Base-by-base conservation (phyloP, 64 coral and sea anemone genomes). In the Exaiptasia diaphana region DNA sequence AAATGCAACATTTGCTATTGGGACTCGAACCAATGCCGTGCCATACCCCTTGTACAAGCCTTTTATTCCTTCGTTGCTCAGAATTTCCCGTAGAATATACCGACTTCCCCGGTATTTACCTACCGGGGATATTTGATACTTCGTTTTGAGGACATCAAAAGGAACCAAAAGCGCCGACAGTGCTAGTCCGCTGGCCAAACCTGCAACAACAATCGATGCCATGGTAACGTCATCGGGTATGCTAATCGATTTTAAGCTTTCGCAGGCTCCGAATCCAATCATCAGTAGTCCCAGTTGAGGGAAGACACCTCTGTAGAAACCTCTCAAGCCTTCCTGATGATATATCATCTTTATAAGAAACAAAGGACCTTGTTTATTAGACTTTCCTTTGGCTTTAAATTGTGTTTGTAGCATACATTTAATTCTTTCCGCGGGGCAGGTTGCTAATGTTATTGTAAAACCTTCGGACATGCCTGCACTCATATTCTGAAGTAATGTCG, bases 331-430 rank as follows among this genome's bases (percentile, higher is more conserved):
- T 79, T 87, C 78, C 6, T 73, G 65, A 14, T 46, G 68, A 13
- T 68, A 81, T 56, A 87, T 81, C 21, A 77, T 39, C 27, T 56
- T 46, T 13, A 87, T 67, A 28, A 86, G 33, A 5, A 50, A 38
- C 1, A 74, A 75, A 29, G 90, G 90, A 8, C 77, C 83, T 7
- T 37, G 58, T 38, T 76, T 81, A 15, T 81, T 82, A 1, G 40
- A 55, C 14, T 45, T 58, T 27, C 34, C 76, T 17, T 68, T 57
- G 11, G 42, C 33, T 21, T 79, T 54, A 37, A 63, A 70, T 65
- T 93, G 83, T 18, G 82, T 73, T 70, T 93, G 90, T 38, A 93
- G 67, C 50, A 81, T 71, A 60, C 90, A 93, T 55, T 93, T 93
- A 26, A 93, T 31, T 64, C 78, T 56, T 74, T 87, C 85, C 0